Evolutionary conservation across 64 coral and sea anemone species (phyloP), one percentile per base, ranked within the genome.

Genomic region (Pocillopora verrucosa): DNA sequence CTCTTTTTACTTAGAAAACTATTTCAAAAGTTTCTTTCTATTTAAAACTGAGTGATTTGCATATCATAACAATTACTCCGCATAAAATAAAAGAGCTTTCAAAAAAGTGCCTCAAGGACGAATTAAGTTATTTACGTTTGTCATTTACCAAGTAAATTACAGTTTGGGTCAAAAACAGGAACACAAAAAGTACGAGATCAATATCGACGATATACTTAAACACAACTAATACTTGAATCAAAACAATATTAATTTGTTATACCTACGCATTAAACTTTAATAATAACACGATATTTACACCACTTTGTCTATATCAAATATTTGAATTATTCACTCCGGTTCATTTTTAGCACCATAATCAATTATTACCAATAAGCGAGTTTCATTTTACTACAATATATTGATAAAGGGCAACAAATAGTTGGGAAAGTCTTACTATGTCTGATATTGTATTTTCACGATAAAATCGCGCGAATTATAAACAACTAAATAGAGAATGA

Each of bases 381-480:
- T 79, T 51, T 26, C 25, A 30, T 60, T 79, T 10, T 11, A 19
- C 59, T 60, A 26, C 15, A 16, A 25, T 79, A 79, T 60, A 79
- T 79, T 79, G 77, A 13, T 30, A 36, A 57, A 24, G 57, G 12
- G 19, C 20, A 79, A 79, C 59, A 79, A 79, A 60, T 79, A 79
- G 56, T 57, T 2, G 22, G n/a, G 67, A 11, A 70, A 70, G 2
- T 24, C 20, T 70, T 24, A 11, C 67, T 3, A 10, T 70, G 67
- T 9, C 22, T 20, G 22, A 70, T 70, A 11, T 25, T 11, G n/a
- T 13, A 70, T 24, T 70, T n/a, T 0, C 22, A 70, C 10, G 11
- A 24, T 10, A 69, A 22, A 11, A 30, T 70, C 22, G n/a, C 25
- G 20, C 25, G 22, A 24, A 70, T 20, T 20, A 24, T 25, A 70